Percentiles rank a stretch among this genome's conserved stretches.
Evolutionary conservation across 1,140 invertebrate genomes (phyloP).

Genomic region (Bombyx mori): DNA sequence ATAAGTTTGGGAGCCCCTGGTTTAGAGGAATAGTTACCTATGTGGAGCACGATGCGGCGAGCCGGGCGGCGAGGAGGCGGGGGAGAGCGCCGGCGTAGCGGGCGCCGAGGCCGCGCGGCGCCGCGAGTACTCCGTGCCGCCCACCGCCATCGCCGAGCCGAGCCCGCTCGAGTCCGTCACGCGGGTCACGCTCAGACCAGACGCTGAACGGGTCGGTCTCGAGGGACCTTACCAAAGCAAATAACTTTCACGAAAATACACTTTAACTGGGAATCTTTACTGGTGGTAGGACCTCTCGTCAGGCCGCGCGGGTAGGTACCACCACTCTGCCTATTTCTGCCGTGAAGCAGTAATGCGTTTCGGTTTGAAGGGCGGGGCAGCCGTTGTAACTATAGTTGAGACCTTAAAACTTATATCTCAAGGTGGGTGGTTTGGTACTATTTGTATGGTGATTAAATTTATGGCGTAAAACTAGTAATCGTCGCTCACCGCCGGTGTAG

Average conservation of each 20-base stretch:
- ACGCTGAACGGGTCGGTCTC: conserved; percentile 76
- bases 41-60: conserved; percentile 51
- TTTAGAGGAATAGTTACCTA: conserved; percentile 13
- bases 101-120: conserved; percentile 60
- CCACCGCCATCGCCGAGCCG: conserved; percentile 69
- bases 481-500: conserved; percentile 74
- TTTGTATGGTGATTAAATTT: no score
- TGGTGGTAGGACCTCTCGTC: no score
- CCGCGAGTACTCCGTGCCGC: conserved; percentile 56
- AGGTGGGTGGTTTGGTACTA: no score
- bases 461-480: no score
- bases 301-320: no score
- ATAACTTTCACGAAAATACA: background rate
- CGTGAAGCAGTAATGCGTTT: no score
- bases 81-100: conserved; percentile 57
- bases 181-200: conserved; percentile 76
- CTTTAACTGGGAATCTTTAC: no score
- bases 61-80: conserved; percentile 54
- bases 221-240: conserved; percentile 34
- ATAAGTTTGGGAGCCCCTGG: no score
- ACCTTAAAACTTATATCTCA: no score
- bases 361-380: no score
- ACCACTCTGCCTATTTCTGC: no score
- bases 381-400: no score
- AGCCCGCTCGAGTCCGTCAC: conserved; percentile 69